Conservation (phyloP, 2,113 vertebrate genomes). For the Alouatta palliata region DNA sequence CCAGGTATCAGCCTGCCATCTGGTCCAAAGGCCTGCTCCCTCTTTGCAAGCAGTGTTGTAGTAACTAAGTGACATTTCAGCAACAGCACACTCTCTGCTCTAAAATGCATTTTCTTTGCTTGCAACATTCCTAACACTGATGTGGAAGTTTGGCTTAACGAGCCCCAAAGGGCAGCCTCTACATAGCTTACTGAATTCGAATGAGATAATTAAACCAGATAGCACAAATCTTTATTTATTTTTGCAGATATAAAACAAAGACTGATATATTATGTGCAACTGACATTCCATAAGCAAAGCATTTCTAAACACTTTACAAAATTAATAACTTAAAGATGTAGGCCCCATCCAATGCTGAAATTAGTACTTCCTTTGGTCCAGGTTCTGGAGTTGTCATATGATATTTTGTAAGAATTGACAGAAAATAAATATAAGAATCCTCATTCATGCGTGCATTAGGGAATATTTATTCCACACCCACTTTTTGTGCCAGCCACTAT, state of each 20-base stretch:
- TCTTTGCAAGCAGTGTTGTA: background rate
- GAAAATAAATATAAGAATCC: background rate
- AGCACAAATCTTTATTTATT: conserved; percentile 14
- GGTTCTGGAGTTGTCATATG: background rate
- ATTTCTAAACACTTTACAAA: background rate
- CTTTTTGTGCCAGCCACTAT: background rate
- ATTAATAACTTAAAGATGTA: background rate
- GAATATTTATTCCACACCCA: background rate
- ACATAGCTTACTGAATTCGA: conserved; percentile 31
- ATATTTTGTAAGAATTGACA: background rate
- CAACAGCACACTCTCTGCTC: background rate
- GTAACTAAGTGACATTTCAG: background rate
- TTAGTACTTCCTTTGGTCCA: background rate
- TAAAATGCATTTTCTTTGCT: background rate
- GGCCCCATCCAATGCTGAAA: conserved; percentile 11
- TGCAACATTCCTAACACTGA: background rate
- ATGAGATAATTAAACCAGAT: conserved; percentile 47
- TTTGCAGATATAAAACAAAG: conserved; percentile 7
- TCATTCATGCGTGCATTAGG: background rate
- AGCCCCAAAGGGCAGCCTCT: conserved; percentile 28
- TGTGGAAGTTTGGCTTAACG: conserved; percentile 28
- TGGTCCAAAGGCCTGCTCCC: background rate
- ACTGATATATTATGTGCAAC: background rate
- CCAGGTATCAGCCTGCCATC: background rate
- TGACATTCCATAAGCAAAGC: conserved; percentile 32